Percentiles rank a stretch among this genome's conserved stretches.
Conservation (phyloP, 2,797 vertebrate species). For the Fistularia commersonii region DNA sequence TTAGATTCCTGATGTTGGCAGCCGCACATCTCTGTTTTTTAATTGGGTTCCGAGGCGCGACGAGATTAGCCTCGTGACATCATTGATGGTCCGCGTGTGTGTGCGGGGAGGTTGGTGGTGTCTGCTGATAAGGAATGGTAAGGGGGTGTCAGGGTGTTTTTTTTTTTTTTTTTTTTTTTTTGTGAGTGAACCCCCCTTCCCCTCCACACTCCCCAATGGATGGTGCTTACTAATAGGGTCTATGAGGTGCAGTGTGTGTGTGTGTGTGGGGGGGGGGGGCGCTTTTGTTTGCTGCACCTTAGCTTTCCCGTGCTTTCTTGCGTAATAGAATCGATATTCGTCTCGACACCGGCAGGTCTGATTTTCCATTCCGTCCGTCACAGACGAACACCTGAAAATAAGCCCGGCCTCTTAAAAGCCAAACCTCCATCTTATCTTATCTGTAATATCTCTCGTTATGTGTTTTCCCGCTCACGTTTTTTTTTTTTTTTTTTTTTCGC, state of each 20-base stretch:
- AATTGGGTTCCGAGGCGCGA: conserved; percentile 76
- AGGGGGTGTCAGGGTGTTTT: conserved; percentile 46
- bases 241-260: conserved; percentile 7
- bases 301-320: no score
- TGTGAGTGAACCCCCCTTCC: conserved; percentile 35
- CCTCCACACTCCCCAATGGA: conserved; percentile 25
- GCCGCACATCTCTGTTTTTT: conserved; percentile 76
- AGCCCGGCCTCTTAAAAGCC: no score
- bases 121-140: conserved; percentile 68
- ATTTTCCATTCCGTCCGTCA: no score
- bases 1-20: conserved; percentile 80
- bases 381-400: no score
- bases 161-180: no score
- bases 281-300: background rate
- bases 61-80: conserved; percentile 76
- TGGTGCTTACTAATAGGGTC: conserved; percentile 56
- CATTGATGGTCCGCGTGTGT: conserved; percentile 60
- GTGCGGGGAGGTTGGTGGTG: conserved; percentile 53
- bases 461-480: no score
- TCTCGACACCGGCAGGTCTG: no score
- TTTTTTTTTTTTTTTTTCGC: no score
- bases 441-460: no score
- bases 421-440: no score
- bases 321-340: no score
- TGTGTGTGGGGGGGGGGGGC: no score